Evolutionary conservation across 1,140 invertebrate species (phyloP).

Genomic region (Epicauta chinensis): DNA sequence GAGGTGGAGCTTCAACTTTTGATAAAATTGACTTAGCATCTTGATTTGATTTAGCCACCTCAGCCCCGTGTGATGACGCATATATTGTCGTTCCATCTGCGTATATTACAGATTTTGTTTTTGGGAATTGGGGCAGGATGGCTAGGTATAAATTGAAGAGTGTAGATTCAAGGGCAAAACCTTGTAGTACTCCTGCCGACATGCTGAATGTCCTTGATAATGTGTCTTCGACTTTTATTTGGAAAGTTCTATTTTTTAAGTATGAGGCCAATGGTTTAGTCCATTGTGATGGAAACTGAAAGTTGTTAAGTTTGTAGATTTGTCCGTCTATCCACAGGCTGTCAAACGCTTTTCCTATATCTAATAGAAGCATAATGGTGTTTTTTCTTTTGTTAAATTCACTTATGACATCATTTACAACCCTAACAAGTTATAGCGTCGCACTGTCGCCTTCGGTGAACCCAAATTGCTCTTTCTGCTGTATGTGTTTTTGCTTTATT

Average conservation of each 20-base stretch:
- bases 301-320: slow-evolving; percentile 23
- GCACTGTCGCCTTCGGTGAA: not conserved
- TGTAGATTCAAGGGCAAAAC: slow-evolving; percentile 24
- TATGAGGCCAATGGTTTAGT: slow-evolving; percentile 18
- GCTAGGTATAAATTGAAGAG: slow-evolving; percentile 22
- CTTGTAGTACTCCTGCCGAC: slow-evolving; percentile 31
- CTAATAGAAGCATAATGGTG: slow-evolving; percentile 22
- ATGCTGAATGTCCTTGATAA: slow-evolving; percentile 7
- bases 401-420: not conserved
- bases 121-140: slow-evolving; percentile 21
- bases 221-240: slow-evolving; percentile 12
- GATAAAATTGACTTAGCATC: not conserved
- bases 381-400: not conserved
- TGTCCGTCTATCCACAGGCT: slow-evolving; percentile 28
- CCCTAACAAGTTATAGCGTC: not conserved
- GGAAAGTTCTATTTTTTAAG: slow-evolving; percentile 22
- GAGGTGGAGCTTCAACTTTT: slow-evolving; percentile 22
- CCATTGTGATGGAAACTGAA: slow-evolving; percentile 6
- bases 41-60: slow-evolving; percentile 4
- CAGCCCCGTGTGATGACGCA: not conserved
- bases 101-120: slow-evolving; percentile 20
- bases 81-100: slow-evolving; percentile 29
- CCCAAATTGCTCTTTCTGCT: not conserved
- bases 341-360: slow-evolving; percentile 33
- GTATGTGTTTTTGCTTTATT: no score